Percentiles rank a stretch among this genome's conserved stretches.
Conservation (phyloP, 2,113 vertebrate genomes). For the Zingel zingel region DNA sequence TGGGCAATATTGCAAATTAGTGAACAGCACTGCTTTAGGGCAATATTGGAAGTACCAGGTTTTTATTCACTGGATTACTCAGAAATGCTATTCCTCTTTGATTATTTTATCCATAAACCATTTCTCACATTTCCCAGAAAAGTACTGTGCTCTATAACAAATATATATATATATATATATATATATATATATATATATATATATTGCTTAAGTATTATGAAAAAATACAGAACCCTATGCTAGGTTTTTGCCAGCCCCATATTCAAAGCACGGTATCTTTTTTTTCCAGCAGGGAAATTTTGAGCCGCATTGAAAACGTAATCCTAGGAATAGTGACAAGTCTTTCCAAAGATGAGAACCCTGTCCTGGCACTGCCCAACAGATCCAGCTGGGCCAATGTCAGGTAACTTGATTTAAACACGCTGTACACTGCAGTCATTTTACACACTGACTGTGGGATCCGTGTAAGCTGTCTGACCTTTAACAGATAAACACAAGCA, state of each 20-base stretch:
- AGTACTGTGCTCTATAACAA: background rate
- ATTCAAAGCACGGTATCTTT: background rate
- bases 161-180: background rate
- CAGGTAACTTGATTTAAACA: conserved; percentile 78
- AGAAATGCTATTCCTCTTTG: background rate
- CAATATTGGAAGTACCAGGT: background rate
- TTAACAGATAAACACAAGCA: conserved; percentile 48
- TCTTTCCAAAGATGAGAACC: conserved; percentile 87
- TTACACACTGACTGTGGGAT: conserved; percentile 27
- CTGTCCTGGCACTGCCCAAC: conserved; percentile 85
- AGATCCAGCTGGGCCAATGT: conserved; percentile 90
- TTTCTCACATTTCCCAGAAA: background rate
- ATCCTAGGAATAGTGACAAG: conserved; percentile 82
- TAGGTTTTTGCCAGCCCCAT: background rate
- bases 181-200: background rate
- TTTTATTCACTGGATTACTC: background rate
- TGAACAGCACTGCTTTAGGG: background rate
- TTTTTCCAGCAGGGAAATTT: conserved; percentile 87
- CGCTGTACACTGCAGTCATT: conserved; percentile 15
- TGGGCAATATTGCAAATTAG: no score
- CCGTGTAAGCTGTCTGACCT: conserved; percentile 27
- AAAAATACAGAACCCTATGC: background rate
- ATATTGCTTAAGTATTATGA: background rate
- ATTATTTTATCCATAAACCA: background rate
- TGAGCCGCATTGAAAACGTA: conserved; percentile 89